These are phyloP conservation scores for Synergus japonicus DNA, from an alignment of 2,888 invertebrate species.

Conservation along the genomic window DNA sequence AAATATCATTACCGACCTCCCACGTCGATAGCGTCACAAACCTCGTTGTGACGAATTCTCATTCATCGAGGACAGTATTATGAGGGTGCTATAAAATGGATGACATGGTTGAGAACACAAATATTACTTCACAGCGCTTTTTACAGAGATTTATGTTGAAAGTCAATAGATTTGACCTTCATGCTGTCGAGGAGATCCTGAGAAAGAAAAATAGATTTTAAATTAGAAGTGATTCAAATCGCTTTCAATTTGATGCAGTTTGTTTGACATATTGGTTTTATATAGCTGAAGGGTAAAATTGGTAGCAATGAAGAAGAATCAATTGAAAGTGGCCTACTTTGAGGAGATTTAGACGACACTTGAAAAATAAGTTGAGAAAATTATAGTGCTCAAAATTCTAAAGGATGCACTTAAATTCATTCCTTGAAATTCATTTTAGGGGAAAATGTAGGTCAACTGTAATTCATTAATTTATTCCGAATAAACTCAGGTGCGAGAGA, in stretches of 20 bases:
- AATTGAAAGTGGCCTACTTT: background rate
- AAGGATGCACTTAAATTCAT: background rate
- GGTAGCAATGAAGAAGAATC: background rate
- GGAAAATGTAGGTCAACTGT: background rate
- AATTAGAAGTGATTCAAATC: background rate
- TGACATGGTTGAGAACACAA: conserved; percentile 22
- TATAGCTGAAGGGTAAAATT: background rate
- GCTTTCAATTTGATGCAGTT: background rate
- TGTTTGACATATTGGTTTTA: background rate
- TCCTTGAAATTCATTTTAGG: background rate
- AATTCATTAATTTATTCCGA: conserved; percentile 4
- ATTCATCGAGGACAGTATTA: conserved; percentile 31
- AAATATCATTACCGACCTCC: conserved; percentile 21
- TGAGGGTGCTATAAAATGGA: conserved; percentile 24
- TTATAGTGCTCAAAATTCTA: background rate
- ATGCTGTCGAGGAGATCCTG: background rate
- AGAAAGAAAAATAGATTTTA: conserved; percentile 4
- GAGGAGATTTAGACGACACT: background rate
- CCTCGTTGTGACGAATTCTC: conserved; percentile 17
- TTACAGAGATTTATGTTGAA: conserved; percentile 14
- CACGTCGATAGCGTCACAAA: conserved; percentile 13
- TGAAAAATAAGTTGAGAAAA: background rate
- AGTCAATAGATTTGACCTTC: conserved; percentile 6
- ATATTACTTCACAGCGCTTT: conserved; percentile 16
- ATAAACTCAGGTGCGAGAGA: background rate